Base-by-base conservation (phyloP, 2,888 invertebrate species). In the Halocaridina rubra region DNA sequence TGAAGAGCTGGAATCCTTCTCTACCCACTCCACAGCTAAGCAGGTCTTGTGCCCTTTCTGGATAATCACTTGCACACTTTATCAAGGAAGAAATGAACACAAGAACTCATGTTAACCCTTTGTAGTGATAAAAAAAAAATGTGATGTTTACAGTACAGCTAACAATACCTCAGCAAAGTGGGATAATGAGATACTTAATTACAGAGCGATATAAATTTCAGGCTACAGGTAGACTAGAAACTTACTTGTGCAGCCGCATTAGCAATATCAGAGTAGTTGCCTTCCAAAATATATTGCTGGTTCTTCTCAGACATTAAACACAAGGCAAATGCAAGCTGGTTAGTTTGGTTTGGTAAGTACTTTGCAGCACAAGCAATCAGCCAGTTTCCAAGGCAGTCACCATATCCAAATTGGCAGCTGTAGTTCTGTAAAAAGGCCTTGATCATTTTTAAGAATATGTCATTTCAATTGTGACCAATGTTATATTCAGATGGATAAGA, bases 371-470 rank as follows among this genome's bases (percentile, higher is more conserved):
- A 79, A 3, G 46, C 22, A 16, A 79, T 46, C 46, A 67, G 16
- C 79, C 79, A 79, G 53, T 79, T 79, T 7, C 79, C 79, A 46
- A 79, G 46, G 13, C 79, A 79, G 53, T 79, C 79, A 24, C 79
- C 79, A 10, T 29, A 30, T 13, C 79, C 79, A 27, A 46, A 67
- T 46, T 79, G 69, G 16, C 79, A 79, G 13, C 24, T 46, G n/a
- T 67, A 64, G n/a, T 78, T 39, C 78, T 78, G 67, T 0, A 27
- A 19, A 22, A 33, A 16, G 3, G 19, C 1, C 3, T 61, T 13
- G 13, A 1, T 3, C 13, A 16, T 10, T 8, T 39, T 0, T 33
- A 27, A 2, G 13, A 33, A 22, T n/a, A 22, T 22, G n/a, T 10
- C 22, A 4, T 2, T 19, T 7, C 22, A 22, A 22, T 10, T 74